A percentile compares a stretch with the other conserved stretches of the same genome.
Evolutionary conservation across 1,140 invertebrate genomes (phyloP).

Genomic region (Scylla paramamosain): DNA sequence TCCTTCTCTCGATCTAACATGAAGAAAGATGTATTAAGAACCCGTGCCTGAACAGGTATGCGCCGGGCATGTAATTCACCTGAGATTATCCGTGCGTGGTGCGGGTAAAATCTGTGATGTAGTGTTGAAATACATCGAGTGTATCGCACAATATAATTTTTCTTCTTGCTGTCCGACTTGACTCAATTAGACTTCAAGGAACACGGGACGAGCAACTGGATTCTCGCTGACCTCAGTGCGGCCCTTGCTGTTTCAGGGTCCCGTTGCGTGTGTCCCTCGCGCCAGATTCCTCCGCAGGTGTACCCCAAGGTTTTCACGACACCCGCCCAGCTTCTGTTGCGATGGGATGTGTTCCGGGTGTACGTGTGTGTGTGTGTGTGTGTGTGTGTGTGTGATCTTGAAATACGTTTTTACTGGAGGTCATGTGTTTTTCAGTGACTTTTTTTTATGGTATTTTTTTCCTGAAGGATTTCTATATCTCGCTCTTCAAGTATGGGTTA

Average conservation of each 20-base stretch:
- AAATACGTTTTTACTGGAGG: too few species aligned
- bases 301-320: neutral
- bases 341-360: neutral
- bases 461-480: too few species aligned
- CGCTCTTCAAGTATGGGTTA: too few species aligned
- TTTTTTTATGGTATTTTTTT: too few species aligned
- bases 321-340: neutral
- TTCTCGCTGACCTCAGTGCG: neutral
- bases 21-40: neutral
- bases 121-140: neutral
- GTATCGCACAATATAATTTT: conserved; percentile 2
- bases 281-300: neutral
- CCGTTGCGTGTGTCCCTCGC: neutral
- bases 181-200: neutral
- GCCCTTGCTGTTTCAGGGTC: neutral
- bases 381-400: neutral
- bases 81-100: neutral
- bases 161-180: neutral
- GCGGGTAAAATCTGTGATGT: neutral
- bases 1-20: neutral
- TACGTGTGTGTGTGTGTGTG: neutral
- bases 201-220: neutral
- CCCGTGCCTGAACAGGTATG: neutral
- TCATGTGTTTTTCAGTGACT: too few species aligned
- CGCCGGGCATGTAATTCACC: neutral